Base-by-base conservation (phyloP, 2,888 invertebrate genomes). In the Scaptomyza flava region DNA sequence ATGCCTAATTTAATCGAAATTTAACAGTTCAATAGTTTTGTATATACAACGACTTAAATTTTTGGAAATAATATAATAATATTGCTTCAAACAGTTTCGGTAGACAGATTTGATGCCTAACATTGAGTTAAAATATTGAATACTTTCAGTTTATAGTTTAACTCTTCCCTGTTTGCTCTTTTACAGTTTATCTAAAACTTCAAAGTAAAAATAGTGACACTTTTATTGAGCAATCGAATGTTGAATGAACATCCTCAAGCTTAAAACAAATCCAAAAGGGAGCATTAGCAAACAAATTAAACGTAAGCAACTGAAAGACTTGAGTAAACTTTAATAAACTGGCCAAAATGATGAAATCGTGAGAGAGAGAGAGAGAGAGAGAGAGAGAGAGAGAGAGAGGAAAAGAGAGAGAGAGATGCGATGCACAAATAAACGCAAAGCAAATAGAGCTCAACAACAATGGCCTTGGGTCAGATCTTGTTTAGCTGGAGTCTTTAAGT, bases 311-410 rank as follows among this genome's bases (percentile, higher is more conserved):
- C 59, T 72, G 63, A 68, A 58, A 64, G 79, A 79, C 85, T 87
- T 81, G 62, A 65, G 73, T 56, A 87, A 85, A 81, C 73, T 81
- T 81, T 87, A 81, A 81, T 81, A 82, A 87, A 88, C 62, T 36
- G n/a, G 30, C 36, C 34, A 6, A 45, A 46, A 58, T 33, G 38
- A 34, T 12, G 48, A 50, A 50, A 14, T n/a, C 36, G 1, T 38
- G 17, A 1, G 17, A 17, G 1, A 17, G 17, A 38, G n/a, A n/a
- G 17, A 12, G 23, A 48, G 20, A 33, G 31, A 46, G 59, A 43
- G 33, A 47, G 58, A 46, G 57, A n/a, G n/a, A n/a, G 17, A 1
- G 17, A 17, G 1, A 17, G 17, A 38, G n/a, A n/a, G 17, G n/a
- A n/a, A n/a, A n/a, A 12, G 23, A 48, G 20, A 33, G 31, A 46